A percentile compares a stretch with the other conserved stretches of the same genome.
Conservation (phyloP, 2,113 vertebrate species). For the Turnix velox region DNA sequence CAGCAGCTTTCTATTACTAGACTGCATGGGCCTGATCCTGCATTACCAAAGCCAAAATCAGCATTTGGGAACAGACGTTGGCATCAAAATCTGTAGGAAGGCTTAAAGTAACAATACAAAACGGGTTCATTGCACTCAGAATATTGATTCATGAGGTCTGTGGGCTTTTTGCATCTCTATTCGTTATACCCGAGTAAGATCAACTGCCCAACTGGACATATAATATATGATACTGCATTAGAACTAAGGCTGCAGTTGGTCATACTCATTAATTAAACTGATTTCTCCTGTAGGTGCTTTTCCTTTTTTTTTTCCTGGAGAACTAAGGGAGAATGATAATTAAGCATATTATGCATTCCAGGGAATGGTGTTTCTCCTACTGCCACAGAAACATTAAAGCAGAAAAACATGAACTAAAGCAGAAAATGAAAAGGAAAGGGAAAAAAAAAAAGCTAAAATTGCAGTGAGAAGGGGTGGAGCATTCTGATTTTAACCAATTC, state of each 20-base stretch:
- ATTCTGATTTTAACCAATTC: not conserved
- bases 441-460: not conserved
- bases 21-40: not conserved
- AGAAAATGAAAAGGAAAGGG: not conserved
- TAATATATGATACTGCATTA: conserved; percentile 61
- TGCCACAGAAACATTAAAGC: conserved; percentile 33
- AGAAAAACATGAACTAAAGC: conserved; percentile 23
- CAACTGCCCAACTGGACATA: conserved; percentile 55
- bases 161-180: not conserved
- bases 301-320: conserved; percentile 26
- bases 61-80: not conserved
- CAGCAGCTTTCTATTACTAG: conserved; percentile 19
- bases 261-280: conserved; percentile 61
- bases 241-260: conserved; percentile 40
- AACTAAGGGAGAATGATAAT: conserved; percentile 51
- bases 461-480: not conserved
- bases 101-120: not conserved
- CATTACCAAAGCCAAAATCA: not conserved
- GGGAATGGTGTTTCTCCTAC: conserved; percentile 17
- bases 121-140: conserved; percentile 7
- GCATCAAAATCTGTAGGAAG: conserved; percentile 24
- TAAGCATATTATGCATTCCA: conserved; percentile 55
- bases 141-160: conserved; percentile 43
- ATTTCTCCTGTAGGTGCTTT: conserved; percentile 30
- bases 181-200: conserved; percentile 39